A percentile compares a stretch with the other conserved stretches of the same genome.
These are phyloP conservation scores for Saccostrea cuccullata DNA, from an alignment of 1,140 invertebrate genomes.

Conservation along the genomic window DNA sequence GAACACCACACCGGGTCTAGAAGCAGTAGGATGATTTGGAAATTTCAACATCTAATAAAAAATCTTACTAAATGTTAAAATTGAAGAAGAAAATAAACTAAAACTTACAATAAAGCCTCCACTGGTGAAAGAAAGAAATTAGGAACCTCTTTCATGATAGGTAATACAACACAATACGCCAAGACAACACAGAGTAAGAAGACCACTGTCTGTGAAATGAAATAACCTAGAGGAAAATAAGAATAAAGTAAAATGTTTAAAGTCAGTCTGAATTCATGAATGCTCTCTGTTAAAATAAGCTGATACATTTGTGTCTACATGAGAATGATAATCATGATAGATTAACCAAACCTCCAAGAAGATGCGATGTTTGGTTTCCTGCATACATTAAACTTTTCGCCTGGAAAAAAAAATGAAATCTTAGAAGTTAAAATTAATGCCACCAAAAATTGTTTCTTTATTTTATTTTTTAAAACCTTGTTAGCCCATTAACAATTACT, in stretches of 20 bases:
- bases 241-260: too few species aligned
- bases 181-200: neutral
- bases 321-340: too few species aligned
- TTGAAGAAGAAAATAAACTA: too few species aligned
- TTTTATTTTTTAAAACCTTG: too few species aligned
- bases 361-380: neutral
- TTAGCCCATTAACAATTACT: too few species aligned
- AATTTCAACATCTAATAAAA: too few species aligned
- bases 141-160: slow-evolving; percentile 10
- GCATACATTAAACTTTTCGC: slow-evolving; percentile 12
- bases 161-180: neutral
- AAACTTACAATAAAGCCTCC: neutral
- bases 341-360: neutral
- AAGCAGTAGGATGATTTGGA: neutral
- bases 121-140: neutral
- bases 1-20: neutral
- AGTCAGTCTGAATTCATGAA: too few species aligned
- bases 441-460: too few species aligned
- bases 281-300: too few species aligned
- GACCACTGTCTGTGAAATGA: neutral
- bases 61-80: neutral
- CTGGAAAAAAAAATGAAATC: neutral
- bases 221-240: neutral
- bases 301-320: too few species aligned
- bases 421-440: too few species aligned